A percentile compares a stretch with the other conserved stretches of the same genome.
These are phyloP conservation scores for Asarcornis scutulata DNA, from an alignment of 2,113 vertebrate species.

Conservation along the genomic window DNA sequence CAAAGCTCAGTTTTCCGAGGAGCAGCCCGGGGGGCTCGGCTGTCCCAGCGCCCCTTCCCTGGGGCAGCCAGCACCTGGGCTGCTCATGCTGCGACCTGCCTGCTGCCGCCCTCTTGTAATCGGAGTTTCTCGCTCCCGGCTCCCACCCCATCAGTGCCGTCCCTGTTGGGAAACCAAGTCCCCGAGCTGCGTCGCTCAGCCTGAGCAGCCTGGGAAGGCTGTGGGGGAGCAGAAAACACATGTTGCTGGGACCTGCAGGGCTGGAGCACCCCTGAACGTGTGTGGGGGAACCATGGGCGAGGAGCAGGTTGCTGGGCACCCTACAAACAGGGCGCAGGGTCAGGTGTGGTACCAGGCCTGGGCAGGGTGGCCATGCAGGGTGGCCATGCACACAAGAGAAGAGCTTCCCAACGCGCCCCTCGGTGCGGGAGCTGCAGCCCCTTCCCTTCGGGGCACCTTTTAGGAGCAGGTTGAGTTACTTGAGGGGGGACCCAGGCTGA, in stretches of 20 bases:
- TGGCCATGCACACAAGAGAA: accelerated
- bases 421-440: not conserved
- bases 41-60: not conserved
- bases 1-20: not conserved
- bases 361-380: accelerated
- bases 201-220: not conserved
- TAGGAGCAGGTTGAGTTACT: not conserved
- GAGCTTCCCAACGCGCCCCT: not conserved
- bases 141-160: not conserved
- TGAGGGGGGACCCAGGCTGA: accelerated
- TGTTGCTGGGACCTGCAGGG: not conserved
- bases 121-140: not conserved
- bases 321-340: accelerated
- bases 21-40: not conserved
- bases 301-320: not conserved
- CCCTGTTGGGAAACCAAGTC: not conserved
- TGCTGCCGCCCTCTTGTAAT: accelerated
- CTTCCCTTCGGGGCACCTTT: not conserved
- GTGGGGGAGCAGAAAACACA: not conserved
- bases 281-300: not conserved
- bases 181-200: not conserved
- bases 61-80: not conserved
- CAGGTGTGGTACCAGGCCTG: too few relatives aligned
- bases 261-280: too few relatives aligned
- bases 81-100: too few relatives aligned